Evolutionary conservation across 2,888 invertebrate species (phyloP).

Genomic region (Nephrocerus scutellatus): DNA sequence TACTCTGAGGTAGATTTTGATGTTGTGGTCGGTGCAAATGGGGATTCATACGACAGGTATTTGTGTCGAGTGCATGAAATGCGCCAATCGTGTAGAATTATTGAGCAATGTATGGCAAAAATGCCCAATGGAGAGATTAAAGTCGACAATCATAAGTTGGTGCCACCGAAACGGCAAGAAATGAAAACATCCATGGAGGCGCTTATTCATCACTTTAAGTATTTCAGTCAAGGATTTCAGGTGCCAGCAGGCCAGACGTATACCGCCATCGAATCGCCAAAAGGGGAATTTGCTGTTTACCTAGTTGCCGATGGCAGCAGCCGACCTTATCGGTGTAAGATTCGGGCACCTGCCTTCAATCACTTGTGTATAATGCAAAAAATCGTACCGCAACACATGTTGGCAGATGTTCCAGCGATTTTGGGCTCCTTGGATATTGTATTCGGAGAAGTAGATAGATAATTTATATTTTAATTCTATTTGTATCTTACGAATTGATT

Average conservation of each 20-base stretch:
- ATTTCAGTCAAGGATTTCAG: slow-evolving; percentile 71
- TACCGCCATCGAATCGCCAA: slow-evolving; percentile 73
- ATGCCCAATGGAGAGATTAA: slow-evolving; percentile 76
- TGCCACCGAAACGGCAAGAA: slow-evolving; percentile 64
- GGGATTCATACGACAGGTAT: slow-evolving; percentile 79
- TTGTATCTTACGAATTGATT: too few relatives aligned
- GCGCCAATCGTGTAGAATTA: slow-evolving; percentile 70
- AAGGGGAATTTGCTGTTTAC: slow-evolving; percentile 81
- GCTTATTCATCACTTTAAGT: slow-evolving; percentile 83
- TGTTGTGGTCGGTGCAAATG: slow-evolving; percentile 70
- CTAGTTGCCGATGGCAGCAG: slow-evolving; percentile 77
- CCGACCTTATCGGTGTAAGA: slow-evolving; percentile 62
- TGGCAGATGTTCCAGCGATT: slow-evolving; percentile 74
- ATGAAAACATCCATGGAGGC: slow-evolving; percentile 88
- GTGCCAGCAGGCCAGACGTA: slow-evolving; percentile 83
- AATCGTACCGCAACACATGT: slow-evolving; percentile 56
- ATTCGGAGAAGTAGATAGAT: slow-evolving; percentile 59
- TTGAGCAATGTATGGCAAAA: slow-evolving; percentile 72
- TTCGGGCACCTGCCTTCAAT: slow-evolving; percentile 54
- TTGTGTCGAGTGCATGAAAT: slow-evolving; percentile 62
- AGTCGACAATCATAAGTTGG: slow-evolving; percentile 73
- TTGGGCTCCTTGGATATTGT: slow-evolving; percentile 62
- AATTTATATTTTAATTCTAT: too few relatives aligned
- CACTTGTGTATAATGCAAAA: slow-evolving; percentile 60
- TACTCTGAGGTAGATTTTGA: slow-evolving; percentile 80